Percentiles rank a stretch among this genome's conserved stretches.
These are phyloP conservation scores for Hirundo rustica DNA, from an alignment of 2,797 vertebrate genomes.

Conservation along the genomic window DNA sequence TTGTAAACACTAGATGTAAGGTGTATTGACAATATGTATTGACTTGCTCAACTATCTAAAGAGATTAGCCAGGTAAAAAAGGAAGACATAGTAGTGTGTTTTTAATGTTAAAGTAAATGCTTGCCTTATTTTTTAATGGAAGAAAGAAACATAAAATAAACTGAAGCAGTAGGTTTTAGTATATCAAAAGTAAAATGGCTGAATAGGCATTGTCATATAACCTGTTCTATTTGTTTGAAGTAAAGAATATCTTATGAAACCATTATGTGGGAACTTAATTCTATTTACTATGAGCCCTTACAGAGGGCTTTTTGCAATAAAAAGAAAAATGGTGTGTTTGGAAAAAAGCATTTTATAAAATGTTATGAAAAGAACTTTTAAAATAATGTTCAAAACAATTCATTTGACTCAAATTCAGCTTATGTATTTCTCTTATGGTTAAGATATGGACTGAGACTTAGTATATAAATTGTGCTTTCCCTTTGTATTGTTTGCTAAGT, in stretches of 20 bases:
- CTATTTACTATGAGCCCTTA: neutral
- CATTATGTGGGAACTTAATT: neutral
- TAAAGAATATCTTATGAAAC: neutral
- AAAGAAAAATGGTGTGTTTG: neutral
- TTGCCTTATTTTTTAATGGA: neutral
- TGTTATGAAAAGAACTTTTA: neutral
- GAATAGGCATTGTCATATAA: neutral
- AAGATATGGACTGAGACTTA: neutral
- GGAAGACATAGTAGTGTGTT: neutral
- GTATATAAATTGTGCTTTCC: neutral
- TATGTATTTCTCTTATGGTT: neutral
- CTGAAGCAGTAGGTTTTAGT: neutral
- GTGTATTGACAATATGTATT: neutral
- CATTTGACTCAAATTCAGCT: neutral
- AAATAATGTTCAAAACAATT: neutral
- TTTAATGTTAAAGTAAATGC: neutral
- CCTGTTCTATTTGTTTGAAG: neutral
- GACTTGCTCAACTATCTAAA: slow-evolving; percentile 9
- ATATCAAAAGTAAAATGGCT: neutral
- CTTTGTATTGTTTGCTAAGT: neutral
- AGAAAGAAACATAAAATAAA: slow-evolving; percentile 1
- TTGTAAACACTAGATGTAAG: slow-evolving; percentile 23
- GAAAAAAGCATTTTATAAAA: neutral
- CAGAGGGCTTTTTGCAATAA: neutral
- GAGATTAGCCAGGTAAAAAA: neutral